These are phyloP conservation scores for Machaerirhynchus nigripectus DNA, from an alignment of 2,113 vertebrate genomes.

Conservation along the genomic window DNA sequence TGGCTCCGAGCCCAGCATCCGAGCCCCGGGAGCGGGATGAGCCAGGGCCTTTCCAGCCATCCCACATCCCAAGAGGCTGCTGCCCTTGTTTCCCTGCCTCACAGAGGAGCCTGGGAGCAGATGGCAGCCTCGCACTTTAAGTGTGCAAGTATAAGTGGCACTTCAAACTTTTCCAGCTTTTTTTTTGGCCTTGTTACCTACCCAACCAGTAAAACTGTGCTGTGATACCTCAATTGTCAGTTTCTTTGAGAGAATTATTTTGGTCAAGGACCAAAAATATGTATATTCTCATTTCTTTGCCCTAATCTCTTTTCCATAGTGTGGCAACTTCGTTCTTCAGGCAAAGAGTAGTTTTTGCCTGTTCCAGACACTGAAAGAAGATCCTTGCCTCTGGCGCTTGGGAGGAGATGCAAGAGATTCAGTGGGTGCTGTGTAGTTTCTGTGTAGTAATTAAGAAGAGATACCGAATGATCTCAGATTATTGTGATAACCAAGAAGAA, in stretches of 20 bases:
- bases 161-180: neutral
- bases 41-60: neutral
- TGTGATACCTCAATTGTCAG: fast-evolving
- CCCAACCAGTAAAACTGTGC: neutral
- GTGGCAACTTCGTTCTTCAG: neutral
- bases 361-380: neutral
- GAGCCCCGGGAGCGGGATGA: neutral
- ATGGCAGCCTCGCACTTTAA: neutral
- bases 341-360: neutral
- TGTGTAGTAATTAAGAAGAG: neutral
- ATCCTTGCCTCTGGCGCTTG: neutral
- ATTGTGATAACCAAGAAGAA: neutral
- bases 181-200: neutral
- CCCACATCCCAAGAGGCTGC: neutral
- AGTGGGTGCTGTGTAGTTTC: neutral
- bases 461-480: neutral
- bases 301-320: neutral
- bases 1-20: neutral
- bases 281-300: neutral
- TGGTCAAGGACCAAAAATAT: neutral
- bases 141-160: neutral
- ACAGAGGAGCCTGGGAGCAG: neutral
- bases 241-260: neutral
- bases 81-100: neutral
- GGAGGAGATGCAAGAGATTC: neutral